These are phyloP conservation scores for Tolypeutes matacus DNA, from an alignment of 2,797 vertebrate genomes.

Conservation along the genomic window DNA sequence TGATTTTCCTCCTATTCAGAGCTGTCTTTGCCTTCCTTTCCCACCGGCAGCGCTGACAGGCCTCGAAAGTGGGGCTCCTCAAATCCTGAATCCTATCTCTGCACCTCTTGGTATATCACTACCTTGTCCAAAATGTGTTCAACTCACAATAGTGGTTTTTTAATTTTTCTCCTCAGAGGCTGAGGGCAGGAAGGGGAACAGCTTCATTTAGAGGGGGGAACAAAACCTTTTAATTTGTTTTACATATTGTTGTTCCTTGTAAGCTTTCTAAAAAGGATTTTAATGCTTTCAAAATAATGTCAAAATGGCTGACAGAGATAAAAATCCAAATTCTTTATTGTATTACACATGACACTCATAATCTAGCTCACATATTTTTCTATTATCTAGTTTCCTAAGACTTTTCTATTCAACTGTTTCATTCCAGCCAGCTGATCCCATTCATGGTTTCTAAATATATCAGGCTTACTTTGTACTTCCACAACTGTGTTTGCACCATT, in stretches of 20 bases:
- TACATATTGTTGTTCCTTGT: neutral
- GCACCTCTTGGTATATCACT: neutral
- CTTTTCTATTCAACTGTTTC: neutral
- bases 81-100: too few relatives aligned
- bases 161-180: neutral
- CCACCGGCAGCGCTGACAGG: neutral
- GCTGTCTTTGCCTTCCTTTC: neutral
- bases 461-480: neutral
- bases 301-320: neutral
- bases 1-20: too few relatives aligned
- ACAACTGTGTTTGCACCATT: neutral
- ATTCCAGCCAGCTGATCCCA: neutral
- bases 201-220: neutral
- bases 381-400: neutral
- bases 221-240: conserved; percentile 4
- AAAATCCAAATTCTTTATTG: conserved; percentile 45
- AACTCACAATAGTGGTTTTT: neutral
- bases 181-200: neutral
- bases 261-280: conserved; percentile 17
- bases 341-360: neutral
- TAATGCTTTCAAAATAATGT: conserved; percentile 61
- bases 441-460: neutral
- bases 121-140: neutral
- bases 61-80: neutral
- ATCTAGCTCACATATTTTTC: neutral